A percentile compares a stretch with the other conserved stretches of the same genome.
These are phyloP conservation scores for Perizoma flavofasciatum DNA, from an alignment of 2,888 invertebrate genomes.

Conservation along the genomic window DNA sequence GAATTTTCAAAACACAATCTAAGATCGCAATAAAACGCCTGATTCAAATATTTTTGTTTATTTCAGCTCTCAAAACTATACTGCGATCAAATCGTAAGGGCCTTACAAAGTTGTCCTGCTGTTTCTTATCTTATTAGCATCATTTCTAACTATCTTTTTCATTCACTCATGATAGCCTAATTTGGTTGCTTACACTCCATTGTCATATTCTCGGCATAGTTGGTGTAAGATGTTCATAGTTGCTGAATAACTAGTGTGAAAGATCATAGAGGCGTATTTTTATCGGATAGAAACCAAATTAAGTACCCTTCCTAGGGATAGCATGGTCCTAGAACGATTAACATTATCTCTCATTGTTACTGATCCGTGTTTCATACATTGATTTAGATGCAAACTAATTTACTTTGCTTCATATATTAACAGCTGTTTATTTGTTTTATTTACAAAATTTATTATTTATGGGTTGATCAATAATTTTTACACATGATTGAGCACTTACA, in stretches of 20 bases:
- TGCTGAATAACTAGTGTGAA: not conserved
- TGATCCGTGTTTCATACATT: not conserved
- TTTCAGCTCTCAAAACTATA: slow-evolving; percentile 82
- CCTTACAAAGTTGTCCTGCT: slow-evolving; percentile 56
- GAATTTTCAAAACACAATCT: slow-evolving; percentile 19
- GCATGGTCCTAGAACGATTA: slow-evolving; percentile 27
- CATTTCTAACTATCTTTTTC: slow-evolving; percentile 42
- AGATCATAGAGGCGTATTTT: not conserved
- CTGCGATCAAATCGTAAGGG: slow-evolving; percentile 79
- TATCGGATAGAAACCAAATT: slow-evolving; percentile 26
- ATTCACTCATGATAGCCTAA: slow-evolving; percentile 24
- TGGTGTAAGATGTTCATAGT: not conserved
- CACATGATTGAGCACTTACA: slow-evolving; percentile 9
- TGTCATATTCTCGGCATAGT: not conserved
- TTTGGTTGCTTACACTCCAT: slow-evolving; percentile 21
- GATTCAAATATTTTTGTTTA: slow-evolving; percentile 47
- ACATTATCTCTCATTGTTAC: slow-evolving; percentile 5
- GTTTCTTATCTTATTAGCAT: slow-evolving; percentile 49
- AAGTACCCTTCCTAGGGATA: slow-evolving; percentile 23
- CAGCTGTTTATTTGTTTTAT: no score
- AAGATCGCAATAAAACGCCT: slow-evolving; percentile 13
- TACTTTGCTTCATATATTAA: slow-evolving; percentile 10
- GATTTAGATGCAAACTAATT: not conserved
- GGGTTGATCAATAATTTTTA: no score
- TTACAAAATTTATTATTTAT: no score